A percentile compares a stretch with the other conserved stretches of the same genome.
These are phyloP conservation scores for Poeciliopsis turneri DNA, from an alignment of 2,797 vertebrate species.

Conservation along the genomic window DNA sequence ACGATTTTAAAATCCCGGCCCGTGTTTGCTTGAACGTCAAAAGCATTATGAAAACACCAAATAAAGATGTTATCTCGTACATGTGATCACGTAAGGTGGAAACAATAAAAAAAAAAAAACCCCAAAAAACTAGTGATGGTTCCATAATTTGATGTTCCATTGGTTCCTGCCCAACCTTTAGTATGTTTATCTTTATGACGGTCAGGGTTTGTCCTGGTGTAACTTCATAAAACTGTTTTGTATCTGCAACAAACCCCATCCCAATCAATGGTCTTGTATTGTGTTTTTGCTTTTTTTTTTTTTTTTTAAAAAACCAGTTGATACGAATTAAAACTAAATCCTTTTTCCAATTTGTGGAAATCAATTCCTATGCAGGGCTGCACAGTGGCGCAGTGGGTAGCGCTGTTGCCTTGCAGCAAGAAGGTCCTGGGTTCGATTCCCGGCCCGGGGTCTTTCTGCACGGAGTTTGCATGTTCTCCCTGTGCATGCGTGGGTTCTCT, in stretches of 20 bases:
- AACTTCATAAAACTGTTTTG: slow-evolving; percentile 73
- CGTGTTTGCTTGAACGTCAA: background rate
- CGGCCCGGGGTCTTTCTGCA: too few relatives aligned
- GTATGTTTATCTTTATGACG: slow-evolving; percentile 80
- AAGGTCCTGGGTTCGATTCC: too few relatives aligned
- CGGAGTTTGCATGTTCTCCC: too few relatives aligned
- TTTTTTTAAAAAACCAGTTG: background rate
- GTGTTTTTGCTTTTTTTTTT: background rate
- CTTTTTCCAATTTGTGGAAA: background rate
- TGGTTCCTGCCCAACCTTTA: slow-evolving; percentile 61
- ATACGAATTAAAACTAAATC: background rate
- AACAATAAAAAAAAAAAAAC: slow-evolving; percentile 30
- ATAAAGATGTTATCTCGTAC: background rate
- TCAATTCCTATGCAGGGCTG: background rate
- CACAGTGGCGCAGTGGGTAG: too few relatives aligned
- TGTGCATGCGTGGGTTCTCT: too few relatives aligned
- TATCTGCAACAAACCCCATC: slow-evolving; percentile 51
- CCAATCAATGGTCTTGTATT: slow-evolving; percentile 30
- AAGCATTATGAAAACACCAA: background rate
- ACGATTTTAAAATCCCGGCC: background rate
- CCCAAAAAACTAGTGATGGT: slow-evolving; percentile 25
- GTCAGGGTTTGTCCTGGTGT: slow-evolving; percentile 53
- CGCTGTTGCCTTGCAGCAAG: too few relatives aligned
- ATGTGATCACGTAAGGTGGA: slow-evolving; percentile 23
- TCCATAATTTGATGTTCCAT: slow-evolving; percentile 54